Base-by-base conservation (phyloP, 2,888 invertebrate species). In the Caenorhabditis sp. region DNA sequence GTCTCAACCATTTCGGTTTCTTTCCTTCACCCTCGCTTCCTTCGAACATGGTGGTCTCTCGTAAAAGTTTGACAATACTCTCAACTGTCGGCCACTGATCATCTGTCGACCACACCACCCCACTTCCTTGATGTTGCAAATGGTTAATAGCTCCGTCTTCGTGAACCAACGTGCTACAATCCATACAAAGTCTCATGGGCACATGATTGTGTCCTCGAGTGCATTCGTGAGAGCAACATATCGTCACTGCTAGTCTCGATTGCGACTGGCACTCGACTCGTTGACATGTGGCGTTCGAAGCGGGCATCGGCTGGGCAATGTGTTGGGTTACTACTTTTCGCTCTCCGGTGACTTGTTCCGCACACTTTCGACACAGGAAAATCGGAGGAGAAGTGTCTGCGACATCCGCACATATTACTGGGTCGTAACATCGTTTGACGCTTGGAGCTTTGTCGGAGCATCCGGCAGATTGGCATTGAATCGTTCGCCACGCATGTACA, bases 201-300 rank as follows among this genome's bases (percentile, higher is more conserved):
- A 96, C 96, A 93, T 97, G 97, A 38, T 96, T 96, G 93, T 98
- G 98, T 92, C 96, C 96, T 92, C 96, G 96, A 51, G 97, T 97
- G 93, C 99, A 99, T 93, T 98, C 98, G 61, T 95, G 96, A 0
- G 97, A 96, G 93, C 98, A 98, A 92, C 99, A 99, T 64, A 98
- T 97, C 12, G 96, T 96, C 84, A 96, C 95, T 0, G 98, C 97
- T 2, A 96, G 95, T 16, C 97, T 97, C 89, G 97, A 96, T 0
- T 95, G 94, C 0, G 97, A 96, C 63, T 96, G 95, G 92, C 98
- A 98, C 92, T 97, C 98, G 38, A 77, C 80, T 87, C 87, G 83
- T 79, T 92, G 91, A 69, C 92, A 92, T 28, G 89, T 89, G 49
- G 90, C 89, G 58, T 87, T 89, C 4, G 87, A 80, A 0, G 90